These are phyloP conservation scores for Sander vitreus DNA, from an alignment of 2,113 vertebrate species.

Conservation along the genomic window DNA sequence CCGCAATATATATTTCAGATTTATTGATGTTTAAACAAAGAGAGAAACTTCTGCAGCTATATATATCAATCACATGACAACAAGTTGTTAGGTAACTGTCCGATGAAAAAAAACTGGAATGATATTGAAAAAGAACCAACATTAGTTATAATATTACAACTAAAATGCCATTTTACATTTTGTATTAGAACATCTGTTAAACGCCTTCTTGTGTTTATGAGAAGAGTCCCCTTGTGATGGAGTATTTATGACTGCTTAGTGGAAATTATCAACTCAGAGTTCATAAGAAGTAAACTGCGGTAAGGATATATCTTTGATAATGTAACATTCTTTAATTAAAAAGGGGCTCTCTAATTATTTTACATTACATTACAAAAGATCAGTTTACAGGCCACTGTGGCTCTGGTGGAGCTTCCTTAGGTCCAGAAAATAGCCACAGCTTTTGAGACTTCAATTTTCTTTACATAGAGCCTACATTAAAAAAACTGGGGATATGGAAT, in stretches of 20 bases:
- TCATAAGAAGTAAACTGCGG: neutral
- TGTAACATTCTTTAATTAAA: neutral
- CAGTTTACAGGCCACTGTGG: neutral
- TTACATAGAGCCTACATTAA: neutral
- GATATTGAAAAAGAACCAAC: neutral
- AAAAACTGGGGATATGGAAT: neutral
- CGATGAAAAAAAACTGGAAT: neutral
- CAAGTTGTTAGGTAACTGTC: neutral
- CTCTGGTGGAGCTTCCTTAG: neutral
- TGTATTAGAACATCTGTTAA: neutral
- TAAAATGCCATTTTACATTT: neutral
- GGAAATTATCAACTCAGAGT: neutral
- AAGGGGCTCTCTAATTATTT: neutral
- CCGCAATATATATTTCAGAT: slow-evolving; percentile 1
- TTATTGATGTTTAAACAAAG: slow-evolving; percentile 11
- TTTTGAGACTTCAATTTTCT: neutral
- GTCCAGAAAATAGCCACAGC: neutral
- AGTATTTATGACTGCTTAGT: neutral
- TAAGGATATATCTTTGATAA: neutral
- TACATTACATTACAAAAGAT: neutral
- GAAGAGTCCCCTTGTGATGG: neutral
- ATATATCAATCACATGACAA: neutral
- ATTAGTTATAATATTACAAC: neutral
- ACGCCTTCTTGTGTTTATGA: neutral
- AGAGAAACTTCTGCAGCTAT: neutral